phyloP scores from a whole-genome alignment of 2,888 invertebrate species.

The Pogonocherus hispidulus region DNA sequence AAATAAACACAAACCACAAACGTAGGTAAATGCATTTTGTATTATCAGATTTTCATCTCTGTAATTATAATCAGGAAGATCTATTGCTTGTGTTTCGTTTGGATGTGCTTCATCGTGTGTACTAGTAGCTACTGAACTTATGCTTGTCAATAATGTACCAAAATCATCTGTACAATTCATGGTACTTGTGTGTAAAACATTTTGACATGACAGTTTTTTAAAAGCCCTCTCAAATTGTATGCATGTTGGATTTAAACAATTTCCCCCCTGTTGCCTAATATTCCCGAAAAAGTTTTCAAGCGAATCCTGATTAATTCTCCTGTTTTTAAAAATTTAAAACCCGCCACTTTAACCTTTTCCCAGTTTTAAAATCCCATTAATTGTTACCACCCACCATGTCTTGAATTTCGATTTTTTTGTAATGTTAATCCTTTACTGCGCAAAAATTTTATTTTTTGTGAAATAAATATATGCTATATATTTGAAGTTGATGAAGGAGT shows the following conservation, averaged over 20 bases:
- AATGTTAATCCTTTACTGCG: too few relatives aligned
- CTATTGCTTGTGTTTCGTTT: neutral
- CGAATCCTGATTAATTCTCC: neutral
- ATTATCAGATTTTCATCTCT: neutral
- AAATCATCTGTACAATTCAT: neutral
- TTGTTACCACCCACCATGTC: too few relatives aligned
- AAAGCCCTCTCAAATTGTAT: too few relatives aligned
- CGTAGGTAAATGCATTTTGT: too few relatives aligned
- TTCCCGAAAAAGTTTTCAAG: too few relatives aligned
- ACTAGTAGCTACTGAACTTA: neutral
- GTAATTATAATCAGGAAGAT: neutral
- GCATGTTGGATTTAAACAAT: too few relatives aligned
- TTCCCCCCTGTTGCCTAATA: too few relatives aligned
- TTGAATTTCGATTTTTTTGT: too few relatives aligned
- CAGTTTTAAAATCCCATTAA: neutral
- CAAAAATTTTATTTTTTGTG: too few relatives aligned
- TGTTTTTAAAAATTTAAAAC: neutral
- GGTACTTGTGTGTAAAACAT: neutral
- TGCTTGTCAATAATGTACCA: neutral
- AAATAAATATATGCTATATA: too few relatives aligned
- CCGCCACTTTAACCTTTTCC: too few relatives aligned
- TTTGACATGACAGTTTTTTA: neutral
- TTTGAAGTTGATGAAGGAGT: too few relatives aligned
- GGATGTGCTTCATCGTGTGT: neutral
- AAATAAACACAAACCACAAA: slow-evolving; percentile 11